Evolutionary conservation across 1,140 invertebrate species (phyloP), one percentile per base, ranked within the genome.

Genomic region (Aphelenchoides fujianensis): DNA sequence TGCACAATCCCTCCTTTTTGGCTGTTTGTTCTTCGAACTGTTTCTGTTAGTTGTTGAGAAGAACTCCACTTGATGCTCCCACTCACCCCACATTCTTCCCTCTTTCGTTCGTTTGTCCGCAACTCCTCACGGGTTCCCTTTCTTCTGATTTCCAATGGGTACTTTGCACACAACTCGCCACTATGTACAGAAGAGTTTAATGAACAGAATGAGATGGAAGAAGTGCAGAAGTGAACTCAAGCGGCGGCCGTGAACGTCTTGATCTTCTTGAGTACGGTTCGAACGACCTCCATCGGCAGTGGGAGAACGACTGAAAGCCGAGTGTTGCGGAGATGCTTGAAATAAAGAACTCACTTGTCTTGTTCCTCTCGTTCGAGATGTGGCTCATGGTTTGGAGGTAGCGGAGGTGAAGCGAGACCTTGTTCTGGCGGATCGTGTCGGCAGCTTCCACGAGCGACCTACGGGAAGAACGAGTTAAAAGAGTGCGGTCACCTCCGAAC

Each of bases 391-490:
- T 86, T 72, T 86, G 85, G 1, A 86, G 73, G 70, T 86, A 83
- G 23, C 82, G 71, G 3, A 82, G 67, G 12, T 82, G 77, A 9
- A 84, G 59, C n/a, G 82, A 73, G 16, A 81, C 31, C 74, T 81
- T 61, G 75, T 84, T 73, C n/a, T 81, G 73, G 12, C 89, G 88
- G 48, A 95, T 92, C 27, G 93, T 90, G 82, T 95, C 92, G 0
- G 92, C 91, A 19, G 93, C 93, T 80, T 94, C 91, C 70, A 92
- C 91, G 0, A 95, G 87, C 0, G 91, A 70, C 3, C 28, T 34
- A 34, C 31, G 31, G 12, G 7, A 72, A 3, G 9, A 35, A 12
- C 23, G 52, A 30, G 19, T 0, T 28, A 3, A 12, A 54, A 73
- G 32, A 12, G 27, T 75, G 9, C 9, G 7, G 9, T 19, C n/a